phyloP scores from a whole-genome alignment of 2,113 vertebrate species.

The Barnardius zonarius region DNA sequence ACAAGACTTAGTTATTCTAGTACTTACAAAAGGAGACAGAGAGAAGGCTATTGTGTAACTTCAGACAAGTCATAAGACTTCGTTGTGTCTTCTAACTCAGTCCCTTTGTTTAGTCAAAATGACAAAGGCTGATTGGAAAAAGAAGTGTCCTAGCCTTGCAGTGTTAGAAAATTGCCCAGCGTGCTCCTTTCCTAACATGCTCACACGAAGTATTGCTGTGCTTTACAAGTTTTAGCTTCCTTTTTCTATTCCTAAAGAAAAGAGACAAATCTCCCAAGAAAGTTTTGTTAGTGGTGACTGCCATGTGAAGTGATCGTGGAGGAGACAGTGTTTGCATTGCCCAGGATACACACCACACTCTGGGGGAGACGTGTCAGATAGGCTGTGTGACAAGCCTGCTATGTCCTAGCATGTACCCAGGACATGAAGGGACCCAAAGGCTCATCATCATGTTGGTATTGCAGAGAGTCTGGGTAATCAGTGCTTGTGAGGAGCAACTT shows the following conservation, averaged over 20 bases:
- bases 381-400: not conserved
- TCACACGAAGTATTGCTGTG: not conserved
- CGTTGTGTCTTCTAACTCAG: not conserved
- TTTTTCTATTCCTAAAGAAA: not conserved
- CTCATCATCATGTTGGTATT: not conserved
- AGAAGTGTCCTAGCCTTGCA: not conserved
- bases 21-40: not conserved
- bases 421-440: not conserved
- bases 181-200: not conserved
- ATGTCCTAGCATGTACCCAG: not conserved
- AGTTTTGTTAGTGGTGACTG: not conserved
- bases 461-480: not conserved
- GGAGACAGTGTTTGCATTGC: not conserved
- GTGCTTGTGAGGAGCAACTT: not conserved
- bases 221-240: not conserved
- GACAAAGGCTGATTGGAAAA: not conserved
- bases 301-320: not conserved
- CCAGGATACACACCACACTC: accelerated
- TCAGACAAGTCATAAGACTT: not conserved
- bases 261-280: not conserved
- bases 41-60: not conserved
- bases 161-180: not conserved
- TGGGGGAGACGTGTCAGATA: not conserved
- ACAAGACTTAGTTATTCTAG: not conserved
- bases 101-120: not conserved